Conservation (phyloP, 2,888 invertebrate genomes). For the Leptinotarsa tumamoca region DNA sequence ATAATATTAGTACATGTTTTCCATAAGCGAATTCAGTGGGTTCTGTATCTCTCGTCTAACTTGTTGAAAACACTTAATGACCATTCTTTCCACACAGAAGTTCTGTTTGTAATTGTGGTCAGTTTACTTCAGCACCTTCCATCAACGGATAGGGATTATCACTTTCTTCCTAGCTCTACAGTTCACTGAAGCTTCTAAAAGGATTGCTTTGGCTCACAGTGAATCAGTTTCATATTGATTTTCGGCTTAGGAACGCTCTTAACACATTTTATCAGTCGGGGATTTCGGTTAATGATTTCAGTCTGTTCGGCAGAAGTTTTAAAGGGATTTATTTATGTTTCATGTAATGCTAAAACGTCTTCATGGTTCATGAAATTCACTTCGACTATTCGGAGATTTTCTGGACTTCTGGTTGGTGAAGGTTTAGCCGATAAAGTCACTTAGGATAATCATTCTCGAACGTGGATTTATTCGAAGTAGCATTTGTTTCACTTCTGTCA, state of each 20-base stretch:
- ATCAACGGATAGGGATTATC: conserved; percentile 34
- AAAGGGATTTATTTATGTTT: conserved; percentile 36
- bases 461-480: not conserved
- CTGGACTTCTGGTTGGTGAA: not conserved
- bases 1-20: no score
- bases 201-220: conserved; percentile 30
- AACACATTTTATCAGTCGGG: conserved; percentile 45
- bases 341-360: conserved; percentile 37
- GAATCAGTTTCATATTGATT: conserved; percentile 46
- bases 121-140: conserved; percentile 4
- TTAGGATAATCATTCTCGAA: not conserved
- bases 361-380: conserved; percentile 40
- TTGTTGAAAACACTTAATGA: not conserved
- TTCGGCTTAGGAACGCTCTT: conserved; percentile 42
- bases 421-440: not conserved
- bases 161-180: conserved; percentile 25
- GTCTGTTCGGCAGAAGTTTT: conserved; percentile 34
- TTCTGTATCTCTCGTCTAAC: no score
- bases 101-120: conserved; percentile 6
- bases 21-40: no score
- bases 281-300: conserved; percentile 40
- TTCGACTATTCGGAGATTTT: conserved; percentile 33
- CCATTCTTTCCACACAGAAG: not conserved
- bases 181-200: conserved; percentile 31
- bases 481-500: not conserved